These are phyloP conservation scores for Ornithoptera alexandrae DNA, from an alignment of 2,888 invertebrate species.

Conservation along the genomic window DNA sequence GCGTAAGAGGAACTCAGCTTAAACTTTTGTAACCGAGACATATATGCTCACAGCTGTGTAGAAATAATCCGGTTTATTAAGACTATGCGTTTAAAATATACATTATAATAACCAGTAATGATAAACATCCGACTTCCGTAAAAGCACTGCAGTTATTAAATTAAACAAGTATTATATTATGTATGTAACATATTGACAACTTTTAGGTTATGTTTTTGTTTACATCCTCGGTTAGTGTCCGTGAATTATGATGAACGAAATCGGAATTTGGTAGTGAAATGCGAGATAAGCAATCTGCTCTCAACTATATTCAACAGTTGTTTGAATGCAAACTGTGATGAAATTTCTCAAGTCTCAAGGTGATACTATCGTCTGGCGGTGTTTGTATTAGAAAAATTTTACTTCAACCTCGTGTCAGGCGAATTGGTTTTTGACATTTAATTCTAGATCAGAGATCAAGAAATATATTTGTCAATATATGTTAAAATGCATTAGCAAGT, in stretches of 20 bases:
- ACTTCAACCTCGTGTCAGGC: background rate
- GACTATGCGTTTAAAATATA: conserved; percentile 7
- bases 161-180: background rate
- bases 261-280: conserved; percentile 25
- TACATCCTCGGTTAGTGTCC: conserved; percentile 4
- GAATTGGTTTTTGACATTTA: background rate
- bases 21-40: conserved; percentile 25
- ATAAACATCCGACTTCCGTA: background rate
- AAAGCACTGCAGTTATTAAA: background rate
- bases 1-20: conserved; percentile 24
- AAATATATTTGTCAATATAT: background rate
- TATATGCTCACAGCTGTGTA: conserved; percentile 23
- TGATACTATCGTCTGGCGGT: background rate
- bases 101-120: background rate
- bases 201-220: conserved; percentile 26
- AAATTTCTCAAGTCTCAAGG: conserved; percentile 25
- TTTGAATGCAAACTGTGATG: conserved; percentile 8
- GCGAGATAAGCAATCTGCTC: conserved; percentile 16
- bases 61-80: conserved; percentile 29
- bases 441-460: background rate
- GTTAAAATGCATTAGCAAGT: background rate
- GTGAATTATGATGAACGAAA: conserved; percentile 18
- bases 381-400: background rate
- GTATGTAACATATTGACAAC: background rate
- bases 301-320: conserved; percentile 7